Base-by-base conservation (phyloP, 1,140 invertebrate genomes). In the Zaprionus lachaisei region DNA sequence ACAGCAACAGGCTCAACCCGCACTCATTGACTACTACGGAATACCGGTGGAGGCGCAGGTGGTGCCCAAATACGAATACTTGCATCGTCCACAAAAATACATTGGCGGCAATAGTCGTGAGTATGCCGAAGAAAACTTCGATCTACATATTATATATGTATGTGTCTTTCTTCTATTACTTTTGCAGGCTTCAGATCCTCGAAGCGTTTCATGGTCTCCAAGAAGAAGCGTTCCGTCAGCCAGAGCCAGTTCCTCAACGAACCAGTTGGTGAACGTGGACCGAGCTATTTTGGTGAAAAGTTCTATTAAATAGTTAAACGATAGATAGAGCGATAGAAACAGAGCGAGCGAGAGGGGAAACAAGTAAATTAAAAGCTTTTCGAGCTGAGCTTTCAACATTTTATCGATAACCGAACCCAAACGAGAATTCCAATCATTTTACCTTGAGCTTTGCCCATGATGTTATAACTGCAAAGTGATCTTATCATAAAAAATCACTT, bases 191-290 rank as follows among this genome's bases (percentile, higher is more conserved):
- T 77, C 65, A 83, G 85, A 0, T 82, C 87, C 2, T 67, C 80
- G 2, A 92, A 93, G 63, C 91, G 92, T 1, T 92, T 83, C 41
- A 92, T 92, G 92, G 92, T 93, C 26, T 63, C 91, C 68, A 92
- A 92, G 67, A 92, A 92, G 91, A 92, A 92, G 74, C 84, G 92
- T 17, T 92, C 92, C 6, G 58, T 92, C 28, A 84, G 67, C 71
- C 81, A 90, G 47, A 87, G 68, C 55, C 84, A 83, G 37, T 87
- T 84, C 55, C 55, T 89, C 64, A 89, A 65, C 49, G 84, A 89
- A 20, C 78, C 84, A 5, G 71, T 89, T 22, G 84, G 74, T 28
- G 84, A 89, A 11, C 84, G 85, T 28, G 75, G 84, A 22, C 64
- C 85, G 56, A 79, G 76, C 76, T 90, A 89, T 22, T 87, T 86